Base-by-base conservation (phyloP, 2,888 invertebrate genomes). In the Operophtera brumata region DNA sequence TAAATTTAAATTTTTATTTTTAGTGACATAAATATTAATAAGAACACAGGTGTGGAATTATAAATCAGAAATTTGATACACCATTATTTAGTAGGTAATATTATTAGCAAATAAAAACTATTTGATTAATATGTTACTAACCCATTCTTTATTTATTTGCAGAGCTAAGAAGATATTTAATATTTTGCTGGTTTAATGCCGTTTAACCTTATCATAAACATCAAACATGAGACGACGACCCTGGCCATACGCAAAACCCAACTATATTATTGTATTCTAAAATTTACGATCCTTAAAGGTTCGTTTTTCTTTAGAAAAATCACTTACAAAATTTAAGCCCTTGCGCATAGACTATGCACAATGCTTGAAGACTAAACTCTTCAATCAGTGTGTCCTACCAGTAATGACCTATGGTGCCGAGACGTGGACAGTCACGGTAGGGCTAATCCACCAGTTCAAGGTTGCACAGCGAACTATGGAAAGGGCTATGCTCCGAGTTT, bases 61-160 rank as follows among this genome's bases (percentile, higher is more conserved):
- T 48, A 47, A 54, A 41, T 50, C 58, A 47, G 49, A 32, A 26
- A 50, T 46, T 46, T 32, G 46, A 50, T 55, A 49, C 45, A 20
- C 11, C 28, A 43, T 47, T 35, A 26, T 1, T 40, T 20, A 40
- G 2, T 35, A 20, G n/a, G 20, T 20, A 20, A 4, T 1, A 35
- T 14, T 20, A 47, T 47, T 41, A 26, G 25, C 40, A 52, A 51
- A 42, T 36, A 50, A 43, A 53, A 34, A 42, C 47, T 42, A 43
- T 47, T 42, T 50, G 47, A 43, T 44, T 55, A 55, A 14, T 20
- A 47, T 55, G 34, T 11, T 11, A 20, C 37, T 42, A 28, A 47
- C 34, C 10, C 26, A 39, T 47, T 12, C 37, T 39, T 50, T 40
- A 49, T 53, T 47, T 53, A 48, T 56, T 43, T 37, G 13, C 36